phyloP scores from a whole-genome alignment of 30 jellyfish, hydroid and myxozoan species.

The Turritopsis rubra region DNA sequence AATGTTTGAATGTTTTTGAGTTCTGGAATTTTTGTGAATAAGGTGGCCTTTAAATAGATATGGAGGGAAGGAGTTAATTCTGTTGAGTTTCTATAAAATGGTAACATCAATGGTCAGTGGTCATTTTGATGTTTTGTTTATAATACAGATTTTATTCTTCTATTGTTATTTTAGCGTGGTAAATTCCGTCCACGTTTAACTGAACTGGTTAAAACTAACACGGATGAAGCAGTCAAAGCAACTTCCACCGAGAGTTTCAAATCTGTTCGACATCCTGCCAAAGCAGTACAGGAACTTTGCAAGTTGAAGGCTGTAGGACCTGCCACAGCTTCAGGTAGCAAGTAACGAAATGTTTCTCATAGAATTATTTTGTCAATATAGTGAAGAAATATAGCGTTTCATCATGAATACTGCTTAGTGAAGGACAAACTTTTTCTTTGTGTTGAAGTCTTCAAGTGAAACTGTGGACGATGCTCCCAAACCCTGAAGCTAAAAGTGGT shows the following conservation, averaged over 20 bases:
- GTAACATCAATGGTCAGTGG: too few species aligned
- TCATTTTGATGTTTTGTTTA: background rate
- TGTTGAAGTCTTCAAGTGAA: too few species aligned
- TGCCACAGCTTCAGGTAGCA: constrained; percentile 96
- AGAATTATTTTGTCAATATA: background rate
- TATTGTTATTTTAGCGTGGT: constrained; percentile 64
- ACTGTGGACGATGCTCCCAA: too few species aligned
- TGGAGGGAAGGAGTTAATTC: too few species aligned
- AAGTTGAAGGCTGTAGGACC: constrained; percentile 94
- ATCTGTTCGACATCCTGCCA: constrained; percentile 7
- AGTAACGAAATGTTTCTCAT: too few species aligned
- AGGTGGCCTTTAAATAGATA: too few species aligned
- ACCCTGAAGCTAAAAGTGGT: too few species aligned
- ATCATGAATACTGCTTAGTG: background rate
- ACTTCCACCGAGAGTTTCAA: constrained; percentile 43
- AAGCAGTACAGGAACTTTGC: constrained; percentile 76
- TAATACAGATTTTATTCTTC: background rate
- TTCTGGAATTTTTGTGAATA: too few species aligned
- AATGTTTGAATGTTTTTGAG: too few species aligned
- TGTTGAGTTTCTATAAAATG: too few species aligned
- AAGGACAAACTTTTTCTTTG: too few species aligned
- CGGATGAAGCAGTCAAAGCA: constrained; percentile 46
- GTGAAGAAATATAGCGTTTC: background rate
- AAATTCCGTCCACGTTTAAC: constrained; percentile 87
- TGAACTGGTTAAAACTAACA: constrained; percentile 55